Evolutionary conservation across 2,888 invertebrate genomes (phyloP), one percentile per base, ranked within the genome.

Genomic region (Terebella lapidaria): DNA sequence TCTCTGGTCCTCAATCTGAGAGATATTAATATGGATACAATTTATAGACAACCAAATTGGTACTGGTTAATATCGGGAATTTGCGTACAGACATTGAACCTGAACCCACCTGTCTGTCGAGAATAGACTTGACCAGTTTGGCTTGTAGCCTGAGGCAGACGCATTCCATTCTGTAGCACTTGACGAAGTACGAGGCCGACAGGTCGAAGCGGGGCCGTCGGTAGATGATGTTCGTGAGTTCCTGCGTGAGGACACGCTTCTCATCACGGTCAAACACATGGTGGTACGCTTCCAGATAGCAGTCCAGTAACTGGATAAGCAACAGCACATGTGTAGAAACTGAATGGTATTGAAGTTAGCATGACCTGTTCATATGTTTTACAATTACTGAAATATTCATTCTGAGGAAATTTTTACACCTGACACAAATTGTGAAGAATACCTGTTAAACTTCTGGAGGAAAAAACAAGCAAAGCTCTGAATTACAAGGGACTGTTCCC

Each of bases 231-330:
- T 78, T 71, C 10, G 74, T 75, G 42, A 81, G 76, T 25, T 72
- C 73, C 63, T 78, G 77, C 1, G 78, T 76, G 2, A 63, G 24
- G 3, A 5, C 18, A 5, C 61, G 47, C 49, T 45, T 63, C 52
- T 63, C 58, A 26, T 55, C 65, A 51, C 74, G 66, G 59, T 80
- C 78, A 66, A 75, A 76, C 53, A 78, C 76, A 67, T 81, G 76
- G 46, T 77, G 78, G 62, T 81, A 81, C 71, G 77, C 77, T 60
- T 80, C 79, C 63, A 74, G 68, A 67, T 78, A 80, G 57, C 77
- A 76, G 61, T 81, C 78, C 52, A 80, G 52, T 62, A 81, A 62
- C 79, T 80, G 67, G n/a, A 63, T 67, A 26, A 29, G n/a, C 3
- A 22, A 56, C 4, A 51, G 47, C n/a, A n/a, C n/a, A n/a, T n/a